Base-by-base conservation (phyloP, 2,888 invertebrate species). In the Athetis lepigone region DNA sequence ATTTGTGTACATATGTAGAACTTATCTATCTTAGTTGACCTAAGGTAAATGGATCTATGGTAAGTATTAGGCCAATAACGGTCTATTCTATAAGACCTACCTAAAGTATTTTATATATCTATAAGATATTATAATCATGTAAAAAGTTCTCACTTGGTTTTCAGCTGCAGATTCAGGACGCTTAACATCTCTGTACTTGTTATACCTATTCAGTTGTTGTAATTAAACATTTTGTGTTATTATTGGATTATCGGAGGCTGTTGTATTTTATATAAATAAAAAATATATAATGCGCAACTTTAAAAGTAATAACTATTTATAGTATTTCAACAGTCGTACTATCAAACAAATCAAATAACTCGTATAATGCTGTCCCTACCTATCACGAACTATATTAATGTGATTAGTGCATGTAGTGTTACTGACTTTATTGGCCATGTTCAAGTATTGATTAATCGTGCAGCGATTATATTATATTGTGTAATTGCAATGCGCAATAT, bases 391-490 rank as follows among this genome's bases (percentile, higher is more conserved):
- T 72, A 61, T 81, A 83, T 79, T 78, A 80, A 81, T 82, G 80
- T 86, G 83, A 85, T 86, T 84, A 83, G 85, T 70, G 77, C 76
- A 77, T 81, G 83, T 83, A 82, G 83, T 82, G 80, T 77, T 78
- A 54, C 82, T 61, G 73, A 85, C 80, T 85, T 86, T 87, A 87
- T 86, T 84, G 82, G 71, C 70, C 82, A 77, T 86, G 86, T 86
- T 83, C 82, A 79, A 76, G 80, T 80, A 79, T 81, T 82, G 82
- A 80, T 81, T 75, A 79, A 78, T 80, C 76, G 79, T 74, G 77
- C 75, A 76, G 65, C 69, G 57, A 77, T 80, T 72, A 64, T 72
- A 64, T 58, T 68, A 80, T 77, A 80, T 77, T 79, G 73, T 76
- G 73, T 79, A 77, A 80, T 69, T 72, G 63, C 64, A 59, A 69